Conservation (phyloP, 23 tunicate species). For the Halocynthia roretzi region DNA sequence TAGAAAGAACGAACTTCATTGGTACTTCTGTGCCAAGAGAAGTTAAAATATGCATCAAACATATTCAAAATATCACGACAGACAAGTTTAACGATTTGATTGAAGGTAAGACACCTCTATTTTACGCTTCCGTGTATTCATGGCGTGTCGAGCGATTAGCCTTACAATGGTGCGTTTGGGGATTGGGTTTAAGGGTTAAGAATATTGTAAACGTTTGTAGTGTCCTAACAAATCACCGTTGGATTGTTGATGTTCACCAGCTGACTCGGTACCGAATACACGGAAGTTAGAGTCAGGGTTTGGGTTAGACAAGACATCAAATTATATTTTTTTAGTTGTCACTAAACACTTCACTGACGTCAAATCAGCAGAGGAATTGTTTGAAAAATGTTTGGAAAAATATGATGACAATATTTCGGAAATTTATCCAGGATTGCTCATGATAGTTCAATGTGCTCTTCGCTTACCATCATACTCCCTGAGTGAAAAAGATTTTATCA, state of each 20-base stretch:
- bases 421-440: conserved; percentile 63
- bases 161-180: too few species aligned
- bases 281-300: too few species aligned
- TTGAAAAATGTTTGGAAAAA: conserved; percentile 14
- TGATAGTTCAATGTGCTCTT: conserved; percentile 33
- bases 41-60: conserved; percentile 5
- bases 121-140: too few species aligned
- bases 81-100: neutral
- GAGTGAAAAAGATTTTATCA: conserved; percentile 37
- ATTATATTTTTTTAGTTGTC: conserved; percentile 43
- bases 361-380: conserved; percentile 15
- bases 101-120: neutral
- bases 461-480: conserved; percentile 34
- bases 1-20: conserved; percentile 15
- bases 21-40: conserved; percentile 13
- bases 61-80: conserved; percentile 1
- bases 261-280: too few species aligned
- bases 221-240: too few species aligned
- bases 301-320: too few species aligned
- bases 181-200: too few species aligned
- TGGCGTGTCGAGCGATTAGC: too few species aligned
- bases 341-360: conserved; percentile 17
- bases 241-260: too few species aligned
- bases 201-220: too few species aligned
- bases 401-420: conserved; percentile 13